Evolutionary conservation across 2,888 invertebrate genomes (phyloP), one percentile per base, ranked within the genome.

Genomic region (Atherix ibis): DNA sequence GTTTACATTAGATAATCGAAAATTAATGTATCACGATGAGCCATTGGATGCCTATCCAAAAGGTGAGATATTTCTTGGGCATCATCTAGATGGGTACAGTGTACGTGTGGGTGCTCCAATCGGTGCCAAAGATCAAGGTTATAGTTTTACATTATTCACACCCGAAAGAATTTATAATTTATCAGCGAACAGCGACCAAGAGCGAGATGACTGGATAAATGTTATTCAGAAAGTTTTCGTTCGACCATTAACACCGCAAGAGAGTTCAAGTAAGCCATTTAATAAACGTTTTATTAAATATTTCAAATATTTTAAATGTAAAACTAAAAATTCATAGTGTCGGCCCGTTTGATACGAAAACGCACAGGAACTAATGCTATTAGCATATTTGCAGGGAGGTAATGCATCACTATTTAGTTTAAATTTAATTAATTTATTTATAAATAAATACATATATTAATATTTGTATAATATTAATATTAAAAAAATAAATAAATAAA

Each of bases 1-100:
- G 89, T 88, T 88, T 55, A 85, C 85, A 0, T 58, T 91, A 27
- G 88, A 88, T 47, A 78, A 81, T 48, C 70, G 89, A 42, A 88
- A 87, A 55, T 65, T 91, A n/a, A 88, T 88, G 85, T 91, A 91
- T 51, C 84, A 87, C 49, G 82, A 85, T 51, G 83, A 85, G 49
- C 79, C 81, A 2, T 62, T 88, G 54, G 84, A 85, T 51, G 82
- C 88, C 3, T 80, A 81, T 62, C 85, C 89, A 1, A 88, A 87
- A 62, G 88, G 88, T 31, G 88, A 89, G 65, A 81, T 89, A 46
- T 88, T 87, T 58, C 64, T 89, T 44, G 87, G 88, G 53, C 55
- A 67, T 38, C 43, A 38, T 35, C 40, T 76, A 41, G 80, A 80
- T 48, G 82, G 83, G 2, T 88, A 77, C 55, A 70, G 71, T 39